A percentile compares a stretch with the other conserved stretches of the same genome.
phyloP scores from a whole-genome alignment of 2,888 invertebrate species.

The Dascillus cervinus region DNA sequence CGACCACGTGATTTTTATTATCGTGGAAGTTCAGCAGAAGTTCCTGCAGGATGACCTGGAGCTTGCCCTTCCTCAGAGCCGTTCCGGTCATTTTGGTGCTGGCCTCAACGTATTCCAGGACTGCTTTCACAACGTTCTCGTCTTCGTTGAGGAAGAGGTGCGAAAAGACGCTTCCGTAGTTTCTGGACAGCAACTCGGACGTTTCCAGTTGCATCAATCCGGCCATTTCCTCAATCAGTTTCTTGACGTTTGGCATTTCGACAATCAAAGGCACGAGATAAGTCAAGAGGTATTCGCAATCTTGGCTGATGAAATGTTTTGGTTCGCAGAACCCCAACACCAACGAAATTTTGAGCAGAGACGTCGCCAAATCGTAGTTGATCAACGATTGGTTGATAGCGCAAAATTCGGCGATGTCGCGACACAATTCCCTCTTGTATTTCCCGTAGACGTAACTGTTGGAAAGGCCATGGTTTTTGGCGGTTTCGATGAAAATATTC shows the following conservation, averaged over 20 bases:
- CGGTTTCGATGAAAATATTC: constrained; percentile 50
- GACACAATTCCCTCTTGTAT: constrained; percentile 55
- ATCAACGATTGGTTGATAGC: constrained; percentile 50
- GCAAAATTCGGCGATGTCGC: constrained; percentile 49
- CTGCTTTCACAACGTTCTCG: constrained; percentile 50
- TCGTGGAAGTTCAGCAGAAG: constrained; percentile 57
- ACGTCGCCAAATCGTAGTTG: constrained; percentile 50
- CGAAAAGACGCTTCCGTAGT: constrained; percentile 64
- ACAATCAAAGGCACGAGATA: constrained; percentile 53
- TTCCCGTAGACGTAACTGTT: constrained; percentile 53
- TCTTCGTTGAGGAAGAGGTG: constrained; percentile 59
- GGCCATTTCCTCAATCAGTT: constrained; percentile 58
- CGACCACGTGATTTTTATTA: constrained; percentile 52
- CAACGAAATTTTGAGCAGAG: constrained; percentile 54
- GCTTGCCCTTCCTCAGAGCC: constrained; percentile 56
- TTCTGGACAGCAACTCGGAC: constrained; percentile 53
- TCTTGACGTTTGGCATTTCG: constrained; percentile 48
- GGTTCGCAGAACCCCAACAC: constrained; percentile 63
- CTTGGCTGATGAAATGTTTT: constrained; percentile 61
- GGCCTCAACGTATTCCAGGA: constrained; percentile 54
- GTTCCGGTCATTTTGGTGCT: constrained; percentile 51
- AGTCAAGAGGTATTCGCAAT: constrained; percentile 60
- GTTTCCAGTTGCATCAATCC: constrained; percentile 50
- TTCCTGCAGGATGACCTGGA: constrained; percentile 57
- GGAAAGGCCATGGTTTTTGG: constrained; percentile 47